A percentile compares a stretch with the other conserved stretches of the same genome.
Evolutionary conservation across 2,888 invertebrate species (phyloP).

Genomic region (Ptycholaimellus sp.): DNA sequence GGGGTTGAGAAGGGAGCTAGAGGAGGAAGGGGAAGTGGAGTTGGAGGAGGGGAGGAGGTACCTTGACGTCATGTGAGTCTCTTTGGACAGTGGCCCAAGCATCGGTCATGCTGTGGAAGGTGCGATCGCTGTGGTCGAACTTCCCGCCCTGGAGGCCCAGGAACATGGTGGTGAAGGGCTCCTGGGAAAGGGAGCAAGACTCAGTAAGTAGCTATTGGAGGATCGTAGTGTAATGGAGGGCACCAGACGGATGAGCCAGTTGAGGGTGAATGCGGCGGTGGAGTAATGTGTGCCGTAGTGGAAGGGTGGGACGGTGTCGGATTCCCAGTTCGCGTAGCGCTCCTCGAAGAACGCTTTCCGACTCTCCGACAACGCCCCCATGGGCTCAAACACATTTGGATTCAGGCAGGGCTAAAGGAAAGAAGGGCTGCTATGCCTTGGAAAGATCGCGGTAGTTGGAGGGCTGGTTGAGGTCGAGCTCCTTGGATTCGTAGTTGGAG

Average conservation of each 20-base stretch:
- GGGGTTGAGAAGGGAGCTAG: too few species aligned
- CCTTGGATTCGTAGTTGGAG: slow-evolving; percentile 88
- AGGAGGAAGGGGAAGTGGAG: too few species aligned
- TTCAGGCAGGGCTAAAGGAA: background rate
- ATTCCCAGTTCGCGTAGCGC: slow-evolving; percentile 86
- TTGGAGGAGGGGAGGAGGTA: background rate
- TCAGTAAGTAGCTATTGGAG: too few species aligned
- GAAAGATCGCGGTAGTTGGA: slow-evolving; percentile 92
- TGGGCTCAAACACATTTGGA: slow-evolving; percentile 41
- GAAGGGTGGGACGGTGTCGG: slow-evolving; percentile 92
- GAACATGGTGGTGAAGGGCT: slow-evolving; percentile 98
- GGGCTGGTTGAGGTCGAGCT: slow-evolving; percentile 77
- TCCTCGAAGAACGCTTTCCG: slow-evolving; percentile 88
- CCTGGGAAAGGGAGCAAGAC: too few species aligned
- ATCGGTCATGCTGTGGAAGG: slow-evolving; percentile 74
- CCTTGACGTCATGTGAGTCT: slow-evolving; percentile 90
- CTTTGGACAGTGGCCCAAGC: slow-evolving; percentile 98
- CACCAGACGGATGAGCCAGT: slow-evolving; percentile 91
- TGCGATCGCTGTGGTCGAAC: slow-evolving; percentile 88
- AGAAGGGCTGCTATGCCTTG: slow-evolving; percentile 36
- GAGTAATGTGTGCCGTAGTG: slow-evolving; percentile 99
- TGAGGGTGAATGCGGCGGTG: slow-evolving; percentile 86
- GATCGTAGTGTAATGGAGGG: too few species aligned
- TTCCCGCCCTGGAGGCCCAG: slow-evolving; percentile 89
- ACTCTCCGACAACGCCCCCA: slow-evolving; percentile 86